phyloP scores from a whole-genome alignment of 92 coral and sea anemone genomes.

The Blastomussa wellsi region DNA sequence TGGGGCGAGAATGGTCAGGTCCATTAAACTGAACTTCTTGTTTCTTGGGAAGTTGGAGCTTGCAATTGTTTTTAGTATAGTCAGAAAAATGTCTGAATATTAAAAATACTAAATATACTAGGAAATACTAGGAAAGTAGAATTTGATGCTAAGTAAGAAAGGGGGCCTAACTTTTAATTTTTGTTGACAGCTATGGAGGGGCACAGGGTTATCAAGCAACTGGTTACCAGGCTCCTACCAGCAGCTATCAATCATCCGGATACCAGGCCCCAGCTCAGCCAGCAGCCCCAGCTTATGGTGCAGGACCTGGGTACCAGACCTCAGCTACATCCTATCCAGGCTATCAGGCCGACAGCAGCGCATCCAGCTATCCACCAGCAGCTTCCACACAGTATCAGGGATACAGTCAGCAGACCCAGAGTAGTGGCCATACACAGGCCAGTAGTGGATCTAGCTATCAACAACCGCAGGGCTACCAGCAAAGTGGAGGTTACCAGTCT shows the following conservation, averaged over 20 bases:
- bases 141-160: background rate
- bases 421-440: conserved; percentile 26
- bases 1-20: too few relatives aligned
- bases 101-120: too few relatives aligned
- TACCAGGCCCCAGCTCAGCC: conserved; percentile 40
- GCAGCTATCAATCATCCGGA: conserved; percentile 35
- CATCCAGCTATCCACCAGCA: conserved; percentile 12
- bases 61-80: too few relatives aligned
- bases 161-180: background rate
- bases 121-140: background rate
- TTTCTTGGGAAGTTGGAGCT: too few relatives aligned
- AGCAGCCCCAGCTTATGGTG: conserved; percentile 26
- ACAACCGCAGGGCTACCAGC: conserved; percentile 36
- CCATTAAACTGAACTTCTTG: too few relatives aligned
- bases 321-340: conserved; percentile 25
- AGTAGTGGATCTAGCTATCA: conserved; percentile 22
- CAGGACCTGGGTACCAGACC: conserved; percentile 37
- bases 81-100: too few relatives aligned
- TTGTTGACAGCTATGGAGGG: conserved; percentile 11
- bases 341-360: conserved; percentile 21
- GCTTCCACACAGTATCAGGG: conserved; percentile 34
- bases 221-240: conserved; percentile 38
- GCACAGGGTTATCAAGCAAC: conserved; percentile 35
- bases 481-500: conserved; percentile 30
- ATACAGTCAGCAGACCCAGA: conserved; percentile 34